Evolutionary conservation across 2,113 vertebrate species (phyloP).

Genomic region (Bufo bufo): DNA sequence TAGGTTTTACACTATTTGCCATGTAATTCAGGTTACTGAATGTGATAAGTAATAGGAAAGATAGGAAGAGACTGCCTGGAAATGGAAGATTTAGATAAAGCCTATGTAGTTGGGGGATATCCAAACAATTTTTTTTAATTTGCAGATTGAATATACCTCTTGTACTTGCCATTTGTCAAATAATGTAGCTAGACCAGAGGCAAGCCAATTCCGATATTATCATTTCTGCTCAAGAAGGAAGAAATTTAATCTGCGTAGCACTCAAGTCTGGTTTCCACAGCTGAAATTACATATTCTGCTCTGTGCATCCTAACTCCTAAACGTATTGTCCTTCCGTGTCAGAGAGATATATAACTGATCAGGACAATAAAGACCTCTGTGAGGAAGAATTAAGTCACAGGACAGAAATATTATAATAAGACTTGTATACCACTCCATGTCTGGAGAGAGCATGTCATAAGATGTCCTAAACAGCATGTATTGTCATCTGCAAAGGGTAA

Average conservation of each 20-base stretch:
- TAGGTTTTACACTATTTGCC: neutral
- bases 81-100: neutral
- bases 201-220: conserved; percentile 34
- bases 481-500: conserved; percentile 1
- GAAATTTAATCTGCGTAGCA: conserved; percentile 27
- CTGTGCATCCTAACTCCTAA: conserved; percentile 37
- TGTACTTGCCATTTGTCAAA: conserved; percentile 21
- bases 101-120: neutral
- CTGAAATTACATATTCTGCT: conserved; percentile 39
- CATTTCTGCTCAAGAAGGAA: conserved; percentile 20
- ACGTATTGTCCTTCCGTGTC: conserved; percentile 10
- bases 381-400: conserved; percentile 39
- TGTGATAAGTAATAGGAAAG: neutral
- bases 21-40: neutral
- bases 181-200: neutral
- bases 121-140: neutral
- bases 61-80: neutral
- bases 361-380: conserved; percentile 25
- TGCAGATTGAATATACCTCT: neutral
- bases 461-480: neutral
- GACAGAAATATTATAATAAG: conserved; percentile 7
- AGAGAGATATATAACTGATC: conserved; percentile 49
- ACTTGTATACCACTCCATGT: neutral
- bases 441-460: conserved; percentile 3
- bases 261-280: neutral